Base-by-base conservation (phyloP, 2,113 vertebrate species). In the Clarias magur region DNA sequence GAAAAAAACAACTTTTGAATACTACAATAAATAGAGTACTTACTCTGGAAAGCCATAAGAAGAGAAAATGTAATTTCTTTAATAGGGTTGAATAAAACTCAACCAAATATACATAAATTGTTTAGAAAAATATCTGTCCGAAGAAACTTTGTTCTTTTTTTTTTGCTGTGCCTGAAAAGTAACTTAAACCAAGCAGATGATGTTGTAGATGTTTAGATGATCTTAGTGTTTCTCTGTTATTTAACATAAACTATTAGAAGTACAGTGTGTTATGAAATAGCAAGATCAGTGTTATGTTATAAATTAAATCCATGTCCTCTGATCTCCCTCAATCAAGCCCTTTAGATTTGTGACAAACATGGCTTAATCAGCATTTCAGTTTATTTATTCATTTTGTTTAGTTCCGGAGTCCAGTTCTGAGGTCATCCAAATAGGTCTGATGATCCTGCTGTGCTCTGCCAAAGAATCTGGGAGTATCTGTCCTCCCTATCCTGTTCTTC, bases 11-110 rank as follows among this genome's bases (percentile, higher is more conserved):
- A 56, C 53, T 79, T 21, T 13, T 19, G 2, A 60, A 72, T 54
- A 88, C 94, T 95, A 97, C 93, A 96, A 97, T 97, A 95, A 95
- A 97, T 95, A 97, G 97, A 97, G 97, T 97, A 70, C 82, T 68
- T 79, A 67, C 63, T 57, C 48, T 79, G 81, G 10, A 67, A 87
- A 76, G 23, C 72, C 62, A 84, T 68, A 79, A 68, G 72, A 83
- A 76, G 13, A 57, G 62, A 72, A 78, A 75, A 63, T 75, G 80
- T 53, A 68, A 73, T n/a, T 68, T 57, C 62, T 48, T 87, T 85
- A 68, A 27, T 81, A 76, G 89, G 95, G 93, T 90, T 97, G 96
- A 97, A 95, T 95, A 96, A 97, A 97, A 97, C 95, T 97, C 96
- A 97, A 94, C 95, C 96, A 97, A 94, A 95, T 95, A 94, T 94